Conservation (phyloP, 2,797 vertebrate genomes). For the Bradypodion ventrale region DNA sequence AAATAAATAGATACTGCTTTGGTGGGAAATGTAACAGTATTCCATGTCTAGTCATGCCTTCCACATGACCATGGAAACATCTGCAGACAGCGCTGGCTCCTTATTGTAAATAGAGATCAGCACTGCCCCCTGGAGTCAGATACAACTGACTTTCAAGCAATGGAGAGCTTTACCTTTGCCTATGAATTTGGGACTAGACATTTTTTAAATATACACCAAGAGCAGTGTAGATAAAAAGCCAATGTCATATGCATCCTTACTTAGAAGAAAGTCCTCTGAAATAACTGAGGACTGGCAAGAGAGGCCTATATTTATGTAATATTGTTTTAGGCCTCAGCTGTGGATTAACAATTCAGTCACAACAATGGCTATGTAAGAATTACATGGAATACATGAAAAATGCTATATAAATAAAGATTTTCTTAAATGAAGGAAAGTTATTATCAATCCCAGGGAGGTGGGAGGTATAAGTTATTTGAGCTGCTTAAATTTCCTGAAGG, state of each 20-base stretch:
- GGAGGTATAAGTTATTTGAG: not conserved
- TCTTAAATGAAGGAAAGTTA: not conserved
- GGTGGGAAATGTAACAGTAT: too few species aligned
- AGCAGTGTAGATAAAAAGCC: not conserved
- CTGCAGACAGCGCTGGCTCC: too few species aligned
- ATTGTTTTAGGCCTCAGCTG: not conserved
- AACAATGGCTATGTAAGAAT: not conserved
- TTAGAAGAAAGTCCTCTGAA: not conserved
- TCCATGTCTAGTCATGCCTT: too few species aligned
- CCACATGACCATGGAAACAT: too few species aligned
- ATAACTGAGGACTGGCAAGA: not conserved
- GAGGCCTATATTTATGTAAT: not conserved
- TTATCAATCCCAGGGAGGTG: not conserved
- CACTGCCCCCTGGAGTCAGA: too few species aligned
- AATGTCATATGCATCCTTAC: not conserved
- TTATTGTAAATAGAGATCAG: too few species aligned
- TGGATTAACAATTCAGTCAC: not conserved
- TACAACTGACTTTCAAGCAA: too few species aligned
- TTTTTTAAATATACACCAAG: not conserved
- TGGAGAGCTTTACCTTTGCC: too few species aligned
- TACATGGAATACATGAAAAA: not conserved
- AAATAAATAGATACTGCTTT: too few species aligned
- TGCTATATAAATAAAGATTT: slow-evolving; percentile 5
- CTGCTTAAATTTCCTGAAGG: slow-evolving; percentile 8
- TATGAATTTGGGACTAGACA: not conserved